These are phyloP conservation scores for Drosophila ezoana DNA, from an alignment of 2,888 invertebrate genomes.

Conservation along the genomic window DNA sequence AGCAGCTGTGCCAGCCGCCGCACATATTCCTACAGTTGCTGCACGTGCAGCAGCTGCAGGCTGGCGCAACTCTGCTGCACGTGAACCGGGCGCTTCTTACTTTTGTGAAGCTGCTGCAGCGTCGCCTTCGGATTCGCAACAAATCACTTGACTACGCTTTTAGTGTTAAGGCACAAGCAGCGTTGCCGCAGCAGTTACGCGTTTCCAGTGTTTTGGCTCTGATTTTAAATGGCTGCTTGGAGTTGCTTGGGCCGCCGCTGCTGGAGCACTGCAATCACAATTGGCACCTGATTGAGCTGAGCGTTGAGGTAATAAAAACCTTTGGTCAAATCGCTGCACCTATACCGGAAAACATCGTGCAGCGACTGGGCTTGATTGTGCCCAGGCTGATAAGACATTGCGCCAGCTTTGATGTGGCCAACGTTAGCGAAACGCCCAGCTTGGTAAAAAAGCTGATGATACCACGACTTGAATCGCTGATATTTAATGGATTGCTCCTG, in stretches of 20 bases:
- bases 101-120: conserved; percentile 62
- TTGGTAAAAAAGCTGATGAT: conserved; percentile 45
- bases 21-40: conserved; percentile 77
- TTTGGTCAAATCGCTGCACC: conserved; percentile 17
- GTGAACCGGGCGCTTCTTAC: conserved; percentile 61
- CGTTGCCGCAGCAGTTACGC: conserved; percentile 58
- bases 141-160: conserved; percentile 50
- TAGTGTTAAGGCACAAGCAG: conserved; percentile 3
- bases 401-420: background rate
- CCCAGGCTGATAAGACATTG: conserved; percentile 43
- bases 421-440: background rate
- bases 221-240: conserved; percentile 61
- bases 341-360: conserved; percentile 31
- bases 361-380: conserved; percentile 46
- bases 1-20: conserved; percentile 83
- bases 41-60: conserved; percentile 54
- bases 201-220: conserved; percentile 58
- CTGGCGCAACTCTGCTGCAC: conserved; percentile 41
- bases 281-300: conserved; percentile 53
- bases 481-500: conserved; percentile 68
- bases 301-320: conserved; percentile 38
- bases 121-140: conserved; percentile 57
- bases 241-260: conserved; percentile 40
- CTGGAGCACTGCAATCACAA: conserved; percentile 34
- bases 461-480: conserved; percentile 72